Percentiles rank a stretch among this genome's conserved stretches.
Evolutionary conservation across 2,888 invertebrate genomes (phyloP).

Genomic region (Chrysolina haemoptera): DNA sequence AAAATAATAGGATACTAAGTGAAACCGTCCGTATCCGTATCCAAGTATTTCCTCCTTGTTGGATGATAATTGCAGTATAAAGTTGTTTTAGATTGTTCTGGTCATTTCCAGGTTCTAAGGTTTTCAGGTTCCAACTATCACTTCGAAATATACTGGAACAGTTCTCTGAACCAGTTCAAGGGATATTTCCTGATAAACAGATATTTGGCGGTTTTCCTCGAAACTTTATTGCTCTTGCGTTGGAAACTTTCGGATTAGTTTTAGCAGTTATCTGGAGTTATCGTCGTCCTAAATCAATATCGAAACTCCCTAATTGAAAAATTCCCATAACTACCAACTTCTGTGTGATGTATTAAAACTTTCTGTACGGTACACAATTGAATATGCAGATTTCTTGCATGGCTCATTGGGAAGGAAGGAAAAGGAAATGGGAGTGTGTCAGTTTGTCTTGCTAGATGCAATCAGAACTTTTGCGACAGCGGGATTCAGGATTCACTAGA

Average conservation of each 20-base stretch:
- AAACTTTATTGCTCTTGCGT: constrained; percentile 2
- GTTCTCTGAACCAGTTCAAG: not conserved
- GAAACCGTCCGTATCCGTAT: too few species aligned
- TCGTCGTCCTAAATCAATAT: constrained; percentile 11
- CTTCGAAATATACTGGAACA: not conserved
- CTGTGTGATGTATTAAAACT: constrained; percentile 10
- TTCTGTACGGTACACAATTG: not conserved
- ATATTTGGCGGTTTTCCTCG: not conserved
- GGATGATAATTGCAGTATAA: too few species aligned
- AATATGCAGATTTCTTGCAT: not conserved
- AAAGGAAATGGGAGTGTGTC: not conserved
- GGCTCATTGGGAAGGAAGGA: not conserved
- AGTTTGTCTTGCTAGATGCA: not conserved
- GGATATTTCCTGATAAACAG: not conserved
- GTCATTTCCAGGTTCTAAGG: too few species aligned
- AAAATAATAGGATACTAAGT: too few species aligned
- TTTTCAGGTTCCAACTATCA: too few species aligned
- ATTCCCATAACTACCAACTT: constrained; percentile 2
- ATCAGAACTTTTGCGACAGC: not conserved
- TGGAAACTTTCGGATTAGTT: not conserved
- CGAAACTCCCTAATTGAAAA: constrained; percentile 4
- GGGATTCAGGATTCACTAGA: not conserved
- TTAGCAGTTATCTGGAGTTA: constrained; percentile 5
- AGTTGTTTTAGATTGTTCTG: too few species aligned
- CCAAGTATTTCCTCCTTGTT: too few species aligned